Percentiles rank a stretch among this genome's conserved stretches.
Conservation (phyloP, 2,113 vertebrate genomes). For the Amphiprion percula region DNA sequence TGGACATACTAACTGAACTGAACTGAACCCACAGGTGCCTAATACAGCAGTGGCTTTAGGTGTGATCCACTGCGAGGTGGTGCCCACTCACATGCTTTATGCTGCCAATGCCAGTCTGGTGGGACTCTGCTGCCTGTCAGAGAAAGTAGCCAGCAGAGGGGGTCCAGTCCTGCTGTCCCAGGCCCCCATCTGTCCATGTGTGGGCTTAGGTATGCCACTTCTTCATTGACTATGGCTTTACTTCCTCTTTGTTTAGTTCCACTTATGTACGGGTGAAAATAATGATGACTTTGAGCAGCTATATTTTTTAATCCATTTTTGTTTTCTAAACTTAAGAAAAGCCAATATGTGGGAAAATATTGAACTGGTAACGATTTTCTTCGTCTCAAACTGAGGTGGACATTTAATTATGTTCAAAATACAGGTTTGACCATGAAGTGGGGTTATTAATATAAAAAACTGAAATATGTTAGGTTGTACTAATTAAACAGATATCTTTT, state of each 20-base stretch:
- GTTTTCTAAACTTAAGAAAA: too few species aligned
- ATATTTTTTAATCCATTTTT: too few species aligned
- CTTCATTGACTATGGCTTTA: not conserved
- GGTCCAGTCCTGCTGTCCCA: slow-evolving; percentile 91
- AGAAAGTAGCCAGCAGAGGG: slow-evolving; percentile 82
- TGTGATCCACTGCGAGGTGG: slow-evolving; percentile 89
- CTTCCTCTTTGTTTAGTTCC: not conserved
- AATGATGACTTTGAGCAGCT: too few species aligned
- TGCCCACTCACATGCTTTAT: slow-evolving; percentile 90
- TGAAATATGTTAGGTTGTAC: too few species aligned
- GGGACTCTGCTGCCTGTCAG: slow-evolving; percentile 90
- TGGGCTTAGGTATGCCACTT: slow-evolving; percentile 90
- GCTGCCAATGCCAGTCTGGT: slow-evolving; percentile 91
- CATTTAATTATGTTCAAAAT: not conserved
- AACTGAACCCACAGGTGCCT: slow-evolving; percentile 86
- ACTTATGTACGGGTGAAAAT: slow-evolving; percentile 85
- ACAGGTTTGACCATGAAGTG: too few species aligned
- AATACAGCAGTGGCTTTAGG: slow-evolving; percentile 88
- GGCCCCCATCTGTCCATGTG: slow-evolving; percentile 91
- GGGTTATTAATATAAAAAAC: too few species aligned
- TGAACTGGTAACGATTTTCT: not conserved
- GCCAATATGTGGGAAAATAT: not conserved
- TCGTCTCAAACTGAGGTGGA: not conserved
- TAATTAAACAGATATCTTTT: too few species aligned
- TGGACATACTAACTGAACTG: too few species aligned